Evolutionary conservation across 2,797 vertebrate genomes (phyloP).

Genomic region (Tachyglossus aculeatus): DNA sequence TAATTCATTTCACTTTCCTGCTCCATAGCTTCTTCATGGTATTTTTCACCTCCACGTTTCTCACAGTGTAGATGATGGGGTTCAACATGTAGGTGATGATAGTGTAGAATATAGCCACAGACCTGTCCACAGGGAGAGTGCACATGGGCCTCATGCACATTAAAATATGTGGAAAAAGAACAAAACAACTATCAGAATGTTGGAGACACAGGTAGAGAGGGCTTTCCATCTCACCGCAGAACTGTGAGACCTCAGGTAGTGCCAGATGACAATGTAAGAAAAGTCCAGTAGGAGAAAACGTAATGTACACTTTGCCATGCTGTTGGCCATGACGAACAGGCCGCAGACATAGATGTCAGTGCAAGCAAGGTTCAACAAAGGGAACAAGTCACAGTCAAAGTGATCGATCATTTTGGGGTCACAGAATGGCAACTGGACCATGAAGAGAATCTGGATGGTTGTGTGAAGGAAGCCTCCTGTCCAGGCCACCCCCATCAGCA

Average conservation of each 20-base stretch:
- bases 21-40: constrained; percentile 37
- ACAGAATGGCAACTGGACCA: constrained; percentile 12
- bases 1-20: constrained; percentile 1
- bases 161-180: constrained; percentile 37
- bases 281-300: constrained; percentile 29
- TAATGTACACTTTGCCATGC: constrained; percentile 24
- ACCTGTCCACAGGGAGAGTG: constrained; percentile 28
- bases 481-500: constrained; percentile 23
- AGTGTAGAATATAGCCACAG: constrained; percentile 48
- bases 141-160: constrained; percentile 25
- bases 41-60: constrained; percentile 49
- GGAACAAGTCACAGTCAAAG: constrained; percentile 38
- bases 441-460: constrained; percentile 29
- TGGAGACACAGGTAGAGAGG: constrained; percentile 25
- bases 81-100: constrained; percentile 36
- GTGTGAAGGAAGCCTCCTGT: constrained; percentile 24
- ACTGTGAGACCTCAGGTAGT: background rate
- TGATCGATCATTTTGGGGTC: constrained; percentile 31
- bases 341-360: constrained; percentile 8
- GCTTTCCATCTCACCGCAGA: constrained; percentile 17
- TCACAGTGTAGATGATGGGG: constrained; percentile 51
- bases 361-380: constrained; percentile 31
- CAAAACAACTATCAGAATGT: constrained; percentile 24
- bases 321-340: constrained; percentile 43
- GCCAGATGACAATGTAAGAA: constrained; percentile 39